Base-by-base conservation (phyloP, 2,113 vertebrate species). In the Prunella fulvescens region DNA sequence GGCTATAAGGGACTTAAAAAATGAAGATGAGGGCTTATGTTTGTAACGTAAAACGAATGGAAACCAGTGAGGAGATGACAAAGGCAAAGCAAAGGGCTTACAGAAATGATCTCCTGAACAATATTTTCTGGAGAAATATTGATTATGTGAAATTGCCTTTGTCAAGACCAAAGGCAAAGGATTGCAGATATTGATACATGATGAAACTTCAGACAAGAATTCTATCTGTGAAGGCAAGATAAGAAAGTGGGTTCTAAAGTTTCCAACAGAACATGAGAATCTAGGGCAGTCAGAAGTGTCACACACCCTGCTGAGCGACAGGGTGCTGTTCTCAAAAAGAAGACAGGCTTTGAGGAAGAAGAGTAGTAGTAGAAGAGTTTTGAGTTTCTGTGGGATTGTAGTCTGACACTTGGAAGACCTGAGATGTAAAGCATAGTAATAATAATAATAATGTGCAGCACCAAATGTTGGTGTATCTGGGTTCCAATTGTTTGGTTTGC, bases 401-500 rank as follows among this genome's bases (percentile, higher is more conserved):
- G 10, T 66, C 45, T 77, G 74, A 65, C 19, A 37, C 19, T 58
- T 67, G 66, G 80, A 94, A 79, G 64, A 40, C 54, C 57, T 45
- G 28, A 80, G 37, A 35, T 54, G 28, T 60, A 66, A 78, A 28
- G 28, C n/a, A 62, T 56, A 74, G 79, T 6, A 74, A 71, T n/a
- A 82, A 76, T 60, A 71, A 90, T 5, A 73, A 58, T 42, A 61
- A 77, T 4, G 40, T 56, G 10, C 31, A 53, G 31, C 56, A 78
- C 82, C 92, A 96, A 94, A 90, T 93, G 90, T 40, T 94, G 28
- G 4, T 51, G 19, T 95, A 15, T 80, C 44, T 96, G 64, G 10
- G 12, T 86, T 92, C 44, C 65, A 74, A 64, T 60, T 95, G 44
- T 94, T 96, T 74, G 54, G 23, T 93, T 95, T 92, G 18, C 47